Base-by-base conservation (phyloP, 1,140 invertebrate genomes). In the Leptonema lineaticorne region DNA sequence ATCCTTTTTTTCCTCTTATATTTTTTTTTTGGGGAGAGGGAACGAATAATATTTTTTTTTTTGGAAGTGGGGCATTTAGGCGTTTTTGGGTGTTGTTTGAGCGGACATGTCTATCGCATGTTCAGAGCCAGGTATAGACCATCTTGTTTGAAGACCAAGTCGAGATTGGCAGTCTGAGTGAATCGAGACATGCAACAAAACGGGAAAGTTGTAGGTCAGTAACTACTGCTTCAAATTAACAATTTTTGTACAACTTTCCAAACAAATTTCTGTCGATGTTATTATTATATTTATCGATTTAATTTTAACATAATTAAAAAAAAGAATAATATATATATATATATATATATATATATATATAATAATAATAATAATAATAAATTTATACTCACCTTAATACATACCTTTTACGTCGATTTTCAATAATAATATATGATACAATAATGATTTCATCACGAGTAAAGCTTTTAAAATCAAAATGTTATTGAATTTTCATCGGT, bases 181-280 rank as follows among this genome's bases (percentile, higher is more conserved):
- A 14, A 33, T 29, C 20, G 46, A 67, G 63, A 59, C 67, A 57
- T 72, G 63, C 50, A 56, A 65, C 63, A 62, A 45, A 82, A 77
- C 74, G 76, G 78, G 79, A 82, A 70, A 75, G 76, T 75, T 69
- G 67, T 74, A 77, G 68, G 59, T 76, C 73, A 71, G 73, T 70
- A 74, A 73, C 73, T 76, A 76, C 79, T 77, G 77, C 81, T 78
- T 78, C 75, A 73, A 81, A 77, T 75, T 73, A 76, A 74, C 73
- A 74, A 74, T 67, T 71, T 78, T 74, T 72, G 79, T 81, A 82
- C 72, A 75, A 74, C 74, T 60, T 70, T 58, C 24, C 50, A 26
- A 53, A 53, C 50, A 53, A 53, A 9, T 53, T 53, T 33, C n/a
- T n/a, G n/a, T n/a, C n/a, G n/a, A n/a, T n/a, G n/a, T n/a, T n/a